Percentiles rank a stretch among this genome's conserved stretches.
phyloP scores from a whole-genome alignment of 2,113 vertebrate species.

The Cephalopterus ornatus region DNA sequence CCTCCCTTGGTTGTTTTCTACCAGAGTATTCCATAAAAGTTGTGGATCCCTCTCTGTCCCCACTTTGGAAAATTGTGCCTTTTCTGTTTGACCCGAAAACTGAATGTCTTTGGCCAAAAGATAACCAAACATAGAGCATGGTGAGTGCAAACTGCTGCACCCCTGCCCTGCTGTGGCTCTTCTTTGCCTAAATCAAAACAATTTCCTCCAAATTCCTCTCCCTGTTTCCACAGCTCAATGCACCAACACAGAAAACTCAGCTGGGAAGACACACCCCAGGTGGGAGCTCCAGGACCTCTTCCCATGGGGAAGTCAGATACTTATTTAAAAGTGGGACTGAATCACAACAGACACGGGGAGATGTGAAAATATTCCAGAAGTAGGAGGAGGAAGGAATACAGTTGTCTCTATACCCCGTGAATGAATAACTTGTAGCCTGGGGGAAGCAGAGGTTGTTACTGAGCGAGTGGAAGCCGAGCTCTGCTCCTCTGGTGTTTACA shows the following conservation, averaged over 20 bases:
- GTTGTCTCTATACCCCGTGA: not conserved
- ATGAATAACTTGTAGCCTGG: not conserved
- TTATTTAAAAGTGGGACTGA: not conserved
- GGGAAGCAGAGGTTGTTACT: not conserved
- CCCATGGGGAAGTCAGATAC: not conserved
- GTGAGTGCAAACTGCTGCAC: not conserved
- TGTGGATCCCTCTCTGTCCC: rapidly evolving
- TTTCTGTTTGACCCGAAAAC: not conserved
- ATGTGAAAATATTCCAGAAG: not conserved
- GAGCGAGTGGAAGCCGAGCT: not conserved
- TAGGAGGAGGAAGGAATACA: not conserved
- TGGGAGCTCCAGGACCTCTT: not conserved
- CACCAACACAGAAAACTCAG: not conserved
- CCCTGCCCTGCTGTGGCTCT: not conserved
- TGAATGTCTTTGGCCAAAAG: not conserved
- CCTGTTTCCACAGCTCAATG: not conserved
- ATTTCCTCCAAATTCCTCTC: not conserved
- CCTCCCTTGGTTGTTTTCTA: not conserved
- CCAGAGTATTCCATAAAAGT: not conserved
- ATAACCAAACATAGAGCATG: not conserved
- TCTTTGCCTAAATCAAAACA: not conserved
- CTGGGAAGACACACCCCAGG: not conserved
- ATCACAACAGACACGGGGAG: not conserved
- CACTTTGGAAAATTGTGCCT: not conserved
- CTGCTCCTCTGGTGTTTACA: not conserved